Conservation (phyloP, 2,888 invertebrate genomes). For the Heliconius charithonia region DNA sequence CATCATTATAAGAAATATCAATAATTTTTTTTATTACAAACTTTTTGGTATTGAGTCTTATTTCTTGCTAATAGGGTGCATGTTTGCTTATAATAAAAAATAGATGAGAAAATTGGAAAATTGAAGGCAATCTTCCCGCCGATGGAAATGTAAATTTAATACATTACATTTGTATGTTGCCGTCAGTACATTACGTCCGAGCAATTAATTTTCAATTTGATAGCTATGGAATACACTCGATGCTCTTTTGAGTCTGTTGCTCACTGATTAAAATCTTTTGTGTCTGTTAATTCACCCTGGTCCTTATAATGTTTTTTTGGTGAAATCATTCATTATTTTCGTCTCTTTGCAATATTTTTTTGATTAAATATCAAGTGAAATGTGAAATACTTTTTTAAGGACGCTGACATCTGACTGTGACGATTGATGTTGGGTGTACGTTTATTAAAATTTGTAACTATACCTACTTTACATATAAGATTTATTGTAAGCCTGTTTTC, state of each 20-base stretch:
- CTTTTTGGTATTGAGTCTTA: constrained; percentile 1
- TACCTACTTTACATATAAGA: too few relatives aligned
- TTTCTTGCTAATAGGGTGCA: constrained; percentile 10
- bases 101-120: constrained; percentile 51
- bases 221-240: constrained; percentile 23
- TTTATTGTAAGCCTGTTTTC: too few relatives aligned
- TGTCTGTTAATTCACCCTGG: background rate
- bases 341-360: constrained; percentile 9
- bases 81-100: constrained; percentile 21
- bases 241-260: constrained; percentile 21
- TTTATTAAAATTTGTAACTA: too few relatives aligned
- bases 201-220: constrained; percentile 38
- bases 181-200: constrained; percentile 36
- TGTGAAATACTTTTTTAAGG: background rate
- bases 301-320: background rate
- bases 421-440: too few relatives aligned
- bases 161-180: constrained; percentile 50
- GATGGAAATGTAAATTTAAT: constrained; percentile 52
- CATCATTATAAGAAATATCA: constrained; percentile 39
- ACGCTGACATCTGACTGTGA: background rate
- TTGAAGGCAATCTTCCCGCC: constrained; percentile 50
- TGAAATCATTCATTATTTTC: background rate
- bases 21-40: constrained; percentile 27
- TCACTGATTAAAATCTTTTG: constrained; percentile 12
- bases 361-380: background rate